A percentile compares a stretch with the other conserved stretches of the same genome.
Evolutionary conservation across 2,797 vertebrate genomes (phyloP).

Genomic region (Notoglanidium macrostoma): DNA sequence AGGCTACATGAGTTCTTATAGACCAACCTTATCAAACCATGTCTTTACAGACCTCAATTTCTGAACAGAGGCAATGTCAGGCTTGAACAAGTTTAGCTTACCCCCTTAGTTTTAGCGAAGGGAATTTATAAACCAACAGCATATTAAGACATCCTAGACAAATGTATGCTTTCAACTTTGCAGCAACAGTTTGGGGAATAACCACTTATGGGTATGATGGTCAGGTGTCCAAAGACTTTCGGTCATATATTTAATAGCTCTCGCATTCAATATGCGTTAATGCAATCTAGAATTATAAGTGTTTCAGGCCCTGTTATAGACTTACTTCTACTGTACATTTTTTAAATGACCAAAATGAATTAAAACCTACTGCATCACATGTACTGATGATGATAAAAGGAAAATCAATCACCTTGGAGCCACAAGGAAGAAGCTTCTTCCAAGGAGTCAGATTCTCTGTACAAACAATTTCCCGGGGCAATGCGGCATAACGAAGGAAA

Average conservation of each 20-base stretch:
- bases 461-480: constrained; percentile 94
- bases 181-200: background rate
- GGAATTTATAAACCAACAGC: background rate
- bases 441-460: constrained; percentile 98
- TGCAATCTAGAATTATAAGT: background rate
- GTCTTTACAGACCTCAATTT: background rate
- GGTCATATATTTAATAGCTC: background rate
- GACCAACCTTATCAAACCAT: background rate
- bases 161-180: background rate
- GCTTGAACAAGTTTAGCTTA: background rate
- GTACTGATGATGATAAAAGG: background rate
- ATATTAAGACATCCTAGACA: background rate
- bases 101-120: background rate
- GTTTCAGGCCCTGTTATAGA: background rate
- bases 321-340: background rate
- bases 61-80: background rate
- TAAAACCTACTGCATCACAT: background rate
- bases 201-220: background rate
- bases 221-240: background rate
- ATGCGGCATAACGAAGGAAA: constrained; percentile 89
- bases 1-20: background rate
- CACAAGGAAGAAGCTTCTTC: constrained; percentile 97
- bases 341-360: background rate
- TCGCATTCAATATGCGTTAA: background rate
- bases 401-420: constrained; percentile 83